Evolutionary conservation across 2,888 invertebrate genomes (phyloP).

Genomic region (Tortrix viridana): DNA sequence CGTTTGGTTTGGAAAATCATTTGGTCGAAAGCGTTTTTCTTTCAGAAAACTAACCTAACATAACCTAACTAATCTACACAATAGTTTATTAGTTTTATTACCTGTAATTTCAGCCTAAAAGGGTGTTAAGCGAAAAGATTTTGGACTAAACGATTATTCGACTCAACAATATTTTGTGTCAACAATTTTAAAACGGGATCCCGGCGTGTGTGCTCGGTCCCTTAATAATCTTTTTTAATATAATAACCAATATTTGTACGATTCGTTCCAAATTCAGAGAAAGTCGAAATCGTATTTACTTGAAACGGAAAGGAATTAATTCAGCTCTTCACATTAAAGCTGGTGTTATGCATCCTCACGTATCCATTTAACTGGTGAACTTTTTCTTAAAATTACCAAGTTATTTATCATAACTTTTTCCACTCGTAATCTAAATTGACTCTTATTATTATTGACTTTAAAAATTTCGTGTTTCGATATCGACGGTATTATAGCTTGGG

Average conservation of each 20-base stretch:
- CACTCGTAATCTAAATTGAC: not conserved
- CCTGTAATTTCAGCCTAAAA: too few relatives aligned
- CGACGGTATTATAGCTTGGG: not conserved
- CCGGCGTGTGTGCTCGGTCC: too few relatives aligned
- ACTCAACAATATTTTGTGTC: too few relatives aligned
- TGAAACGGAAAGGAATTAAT: conserved; percentile 11
- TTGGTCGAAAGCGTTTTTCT: too few relatives aligned
- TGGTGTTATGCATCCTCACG: conserved; percentile 17
- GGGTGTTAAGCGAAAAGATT: too few relatives aligned
- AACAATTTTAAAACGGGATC: too few relatives aligned
- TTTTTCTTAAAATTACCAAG: conserved; percentile 2
- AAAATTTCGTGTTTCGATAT: not conserved
- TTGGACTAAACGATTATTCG: too few relatives aligned
- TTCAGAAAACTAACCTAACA: too few relatives aligned
- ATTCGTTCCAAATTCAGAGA: not conserved
- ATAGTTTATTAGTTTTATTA: too few relatives aligned
- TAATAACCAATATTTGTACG: conserved; percentile 7
- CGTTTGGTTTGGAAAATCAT: too few relatives aligned
- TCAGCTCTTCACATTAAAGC: not conserved
- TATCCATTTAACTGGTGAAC: conserved; percentile 7
- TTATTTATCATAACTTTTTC: not conserved
- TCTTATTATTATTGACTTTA: not conserved
- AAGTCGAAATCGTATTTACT: not conserved
- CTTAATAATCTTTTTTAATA: not conserved
- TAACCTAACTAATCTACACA: too few relatives aligned